A percentile compares a stretch with the other conserved stretches of the same genome.
Evolutionary conservation across 2,888 invertebrate genomes (phyloP).

Genomic region (Cryptocephalus moraei): DNA sequence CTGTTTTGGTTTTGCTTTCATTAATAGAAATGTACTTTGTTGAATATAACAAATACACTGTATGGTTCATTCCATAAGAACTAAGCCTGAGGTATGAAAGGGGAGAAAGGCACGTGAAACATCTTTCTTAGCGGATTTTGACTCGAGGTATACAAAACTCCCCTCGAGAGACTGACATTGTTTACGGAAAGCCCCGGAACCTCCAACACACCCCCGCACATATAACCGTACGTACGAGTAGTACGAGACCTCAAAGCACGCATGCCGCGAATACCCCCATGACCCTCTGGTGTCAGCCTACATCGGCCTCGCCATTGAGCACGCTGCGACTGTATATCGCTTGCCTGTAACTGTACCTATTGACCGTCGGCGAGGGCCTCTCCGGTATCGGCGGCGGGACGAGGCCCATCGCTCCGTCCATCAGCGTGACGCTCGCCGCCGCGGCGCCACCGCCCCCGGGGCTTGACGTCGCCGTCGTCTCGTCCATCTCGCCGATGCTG

Average conservation of each 20-base stretch:
- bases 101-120: no score
- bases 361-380: slow-evolving; percentile 43
- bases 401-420: slow-evolving; percentile 31
- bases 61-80: no score
- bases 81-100: no score
- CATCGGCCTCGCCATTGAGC: slow-evolving; percentile 50
- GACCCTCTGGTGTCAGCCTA: slow-evolving; percentile 55
- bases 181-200: no score
- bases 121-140: no score
- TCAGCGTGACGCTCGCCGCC: slow-evolving; percentile 10
- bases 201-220: neutral
- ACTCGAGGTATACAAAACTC: no score
- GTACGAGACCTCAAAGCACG: slow-evolving; percentile 47
- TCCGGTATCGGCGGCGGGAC: slow-evolving; percentile 51
- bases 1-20: no score
- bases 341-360: slow-evolving; percentile 60
- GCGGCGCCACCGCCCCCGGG: slow-evolving; percentile 11
- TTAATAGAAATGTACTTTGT: no score
- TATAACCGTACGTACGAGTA: slow-evolving; percentile 10
- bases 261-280: slow-evolving; percentile 76
- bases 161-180: no score
- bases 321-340: slow-evolving; percentile 34
- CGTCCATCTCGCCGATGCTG: slow-evolving; percentile 47
- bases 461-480: slow-evolving; percentile 22
- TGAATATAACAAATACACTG: no score